These are phyloP conservation scores for Xylocampa areola DNA, from an alignment of 2,888 invertebrate species.

Conservation along the genomic window DNA sequence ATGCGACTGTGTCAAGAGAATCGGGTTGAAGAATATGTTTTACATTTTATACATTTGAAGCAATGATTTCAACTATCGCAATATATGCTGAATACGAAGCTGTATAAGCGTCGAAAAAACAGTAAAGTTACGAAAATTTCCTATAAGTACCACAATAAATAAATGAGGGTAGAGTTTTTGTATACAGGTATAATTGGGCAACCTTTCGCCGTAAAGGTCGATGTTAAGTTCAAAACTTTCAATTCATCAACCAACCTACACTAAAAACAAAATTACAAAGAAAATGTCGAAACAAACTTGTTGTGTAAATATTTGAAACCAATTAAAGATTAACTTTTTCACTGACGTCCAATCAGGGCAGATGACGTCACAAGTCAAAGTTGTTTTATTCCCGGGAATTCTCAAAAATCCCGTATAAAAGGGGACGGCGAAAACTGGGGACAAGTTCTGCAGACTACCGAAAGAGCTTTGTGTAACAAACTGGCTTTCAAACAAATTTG, in stretches of 20 bases:
- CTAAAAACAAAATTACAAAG: slow-evolving; percentile 3
- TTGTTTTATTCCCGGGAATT: slow-evolving; percentile 10
- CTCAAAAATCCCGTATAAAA: slow-evolving; percentile 25
- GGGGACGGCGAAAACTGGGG: slow-evolving; percentile 35
- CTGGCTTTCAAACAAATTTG: slow-evolving; percentile 12
- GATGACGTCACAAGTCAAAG: slow-evolving; percentile 39
- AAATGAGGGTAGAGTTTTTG: too few relatives aligned
- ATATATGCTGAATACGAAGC: too few relatives aligned
- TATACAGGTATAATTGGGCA: too few relatives aligned
- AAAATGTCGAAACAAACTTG: slow-evolving; percentile 11
- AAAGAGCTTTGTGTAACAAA: slow-evolving; percentile 28
- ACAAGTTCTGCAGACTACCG: slow-evolving; percentile 39
- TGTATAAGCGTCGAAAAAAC: too few relatives aligned
- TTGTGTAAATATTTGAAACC: slow-evolving; percentile 26
- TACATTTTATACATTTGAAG: not conserved
- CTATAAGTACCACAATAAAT: too few relatives aligned
- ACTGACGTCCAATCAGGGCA: slow-evolving; percentile 23
- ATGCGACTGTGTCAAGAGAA: not conserved
- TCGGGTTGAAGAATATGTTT: not conserved
- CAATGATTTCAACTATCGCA: too few relatives aligned
- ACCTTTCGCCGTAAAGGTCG: too few relatives aligned
- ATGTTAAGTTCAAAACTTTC: slow-evolving; percentile 5
- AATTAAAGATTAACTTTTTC: slow-evolving; percentile 25
- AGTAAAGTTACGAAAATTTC: too few relatives aligned
- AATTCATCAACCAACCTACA: slow-evolving; percentile 11